Conservation (phyloP, 2,113 vertebrate species). For the Platichthys flesus region DNA sequence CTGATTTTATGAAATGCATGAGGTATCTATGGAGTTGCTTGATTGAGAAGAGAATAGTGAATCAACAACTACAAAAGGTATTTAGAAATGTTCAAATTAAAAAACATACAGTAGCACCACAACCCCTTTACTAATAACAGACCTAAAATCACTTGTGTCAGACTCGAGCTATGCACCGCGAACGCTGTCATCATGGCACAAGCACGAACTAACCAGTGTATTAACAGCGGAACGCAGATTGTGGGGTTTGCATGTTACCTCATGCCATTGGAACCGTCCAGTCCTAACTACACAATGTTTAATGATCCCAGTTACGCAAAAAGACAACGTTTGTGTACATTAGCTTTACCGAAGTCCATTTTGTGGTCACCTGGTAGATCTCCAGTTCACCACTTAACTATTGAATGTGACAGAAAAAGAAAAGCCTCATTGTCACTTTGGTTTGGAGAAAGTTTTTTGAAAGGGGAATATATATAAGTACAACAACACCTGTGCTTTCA, state of each 20-base stretch:
- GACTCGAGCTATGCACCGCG: slow-evolving; percentile 40
- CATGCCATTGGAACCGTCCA: slow-evolving; percentile 51
- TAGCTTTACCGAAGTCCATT: slow-evolving; percentile 46
- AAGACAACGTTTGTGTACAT: slow-evolving; percentile 49
- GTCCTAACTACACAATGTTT: slow-evolving; percentile 33
- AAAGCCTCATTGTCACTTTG: slow-evolving; percentile 6
- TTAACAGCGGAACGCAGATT: slow-evolving; percentile 61
- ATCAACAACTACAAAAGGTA: neutral
- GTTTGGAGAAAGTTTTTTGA: slow-evolving; percentile 12
- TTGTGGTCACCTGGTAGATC: slow-evolving; percentile 50
- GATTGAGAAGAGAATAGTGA: neutral
- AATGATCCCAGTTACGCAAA: slow-evolving; percentile 51
- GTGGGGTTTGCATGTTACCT: slow-evolving; percentile 61
- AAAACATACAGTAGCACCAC: neutral
- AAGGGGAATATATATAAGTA: neutral
- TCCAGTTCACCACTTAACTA: slow-evolving; percentile 19
- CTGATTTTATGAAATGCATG: neutral
- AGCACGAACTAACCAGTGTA: slow-evolving; percentile 70
- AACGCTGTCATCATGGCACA: slow-evolving; percentile 52
- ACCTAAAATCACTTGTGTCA: slow-evolving; percentile 35
- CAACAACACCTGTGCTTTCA: neutral
- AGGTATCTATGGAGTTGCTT: neutral
- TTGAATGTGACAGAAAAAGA: slow-evolving; percentile 14
- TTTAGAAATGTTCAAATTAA: neutral
- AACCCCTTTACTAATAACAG: slow-evolving; percentile 13